Evolutionary conservation across 1,140 invertebrate species (phyloP).

Genomic region (Hormaphis cornu): DNA sequence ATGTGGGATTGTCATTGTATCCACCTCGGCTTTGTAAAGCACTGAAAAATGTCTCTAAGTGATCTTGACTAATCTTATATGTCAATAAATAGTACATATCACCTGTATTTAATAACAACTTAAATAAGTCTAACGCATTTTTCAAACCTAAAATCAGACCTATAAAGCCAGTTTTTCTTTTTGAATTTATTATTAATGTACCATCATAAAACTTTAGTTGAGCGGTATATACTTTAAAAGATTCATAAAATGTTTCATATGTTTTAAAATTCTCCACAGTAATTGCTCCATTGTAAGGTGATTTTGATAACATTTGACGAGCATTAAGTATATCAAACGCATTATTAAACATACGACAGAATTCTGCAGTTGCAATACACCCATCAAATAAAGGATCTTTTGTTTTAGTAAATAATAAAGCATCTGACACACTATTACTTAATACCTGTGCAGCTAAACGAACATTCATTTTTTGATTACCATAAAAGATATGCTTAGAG

Average conservation of each 20-base stretch:
- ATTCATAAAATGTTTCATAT: too few species aligned
- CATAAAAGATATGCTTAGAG: neutral
- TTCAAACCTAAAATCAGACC: neutral
- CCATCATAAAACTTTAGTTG: neutral
- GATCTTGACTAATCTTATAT: neutral
- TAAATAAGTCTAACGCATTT: neutral
- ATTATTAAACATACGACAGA: neutral
- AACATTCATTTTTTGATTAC: conserved; percentile 4
- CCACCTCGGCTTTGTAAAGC: neutral
- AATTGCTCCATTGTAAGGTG: neutral
- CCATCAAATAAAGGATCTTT: neutral
- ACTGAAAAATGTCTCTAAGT: neutral
- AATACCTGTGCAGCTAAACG: neutral
- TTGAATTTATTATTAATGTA: neutral
- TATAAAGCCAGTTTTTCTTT: neutral
- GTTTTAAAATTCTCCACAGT: neutral
- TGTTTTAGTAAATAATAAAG: neutral
- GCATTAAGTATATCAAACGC: neutral
- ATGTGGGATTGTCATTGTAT: neutral
- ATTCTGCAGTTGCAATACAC: neutral
- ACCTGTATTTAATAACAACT: too few species aligned
- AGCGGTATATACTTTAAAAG: neutral
- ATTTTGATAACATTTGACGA: neutral
- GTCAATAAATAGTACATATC: too few species aligned
- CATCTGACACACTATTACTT: neutral